Conservation (phyloP, 2,113 vertebrate species). For the Recurvirostra avosetta region DNA sequence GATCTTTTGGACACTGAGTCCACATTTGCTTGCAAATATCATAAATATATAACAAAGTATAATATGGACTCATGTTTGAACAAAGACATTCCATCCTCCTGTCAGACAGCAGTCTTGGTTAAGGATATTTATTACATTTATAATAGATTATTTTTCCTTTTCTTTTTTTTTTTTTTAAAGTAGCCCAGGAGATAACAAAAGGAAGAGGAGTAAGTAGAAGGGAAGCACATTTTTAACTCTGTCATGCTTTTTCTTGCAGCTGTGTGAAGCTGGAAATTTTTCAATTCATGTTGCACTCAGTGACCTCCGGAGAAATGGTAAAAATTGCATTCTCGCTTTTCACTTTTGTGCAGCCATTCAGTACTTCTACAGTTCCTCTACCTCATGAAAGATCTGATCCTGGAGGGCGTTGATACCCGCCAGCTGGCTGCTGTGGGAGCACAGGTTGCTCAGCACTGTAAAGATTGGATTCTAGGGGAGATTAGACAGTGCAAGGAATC, state of each 20-base stretch:
- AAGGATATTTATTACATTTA: not conserved
- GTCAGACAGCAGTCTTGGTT: not conserved
- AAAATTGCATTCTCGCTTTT: conserved; percentile 40
- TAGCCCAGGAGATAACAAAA: not conserved
- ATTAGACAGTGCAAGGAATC: not conserved
- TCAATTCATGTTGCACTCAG: conserved; percentile 84
- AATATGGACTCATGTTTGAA: not conserved
- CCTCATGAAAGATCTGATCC: not conserved
- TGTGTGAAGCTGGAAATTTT: conserved; percentile 88
- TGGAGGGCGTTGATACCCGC: not conserved
- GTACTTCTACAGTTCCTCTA: not conserved
- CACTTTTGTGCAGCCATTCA: not conserved
- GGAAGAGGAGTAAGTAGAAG: not conserved
- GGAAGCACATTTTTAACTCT: not conserved
- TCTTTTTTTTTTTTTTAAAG: not conserved
- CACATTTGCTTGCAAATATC: not conserved
- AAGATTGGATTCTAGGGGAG: not conserved
- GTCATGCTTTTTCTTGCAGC: conserved; percentile 66
- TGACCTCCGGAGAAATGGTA: conserved; percentile 78
- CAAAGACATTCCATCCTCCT: not conserved
- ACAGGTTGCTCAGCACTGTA: not conserved
- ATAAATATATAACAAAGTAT: not conserved
- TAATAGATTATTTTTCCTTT: not conserved
- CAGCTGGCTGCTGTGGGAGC: not conserved
- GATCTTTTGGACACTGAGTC: not conserved